Conservation (phyloP, 2,113 vertebrate species). For the Toxotes chatareus region DNA sequence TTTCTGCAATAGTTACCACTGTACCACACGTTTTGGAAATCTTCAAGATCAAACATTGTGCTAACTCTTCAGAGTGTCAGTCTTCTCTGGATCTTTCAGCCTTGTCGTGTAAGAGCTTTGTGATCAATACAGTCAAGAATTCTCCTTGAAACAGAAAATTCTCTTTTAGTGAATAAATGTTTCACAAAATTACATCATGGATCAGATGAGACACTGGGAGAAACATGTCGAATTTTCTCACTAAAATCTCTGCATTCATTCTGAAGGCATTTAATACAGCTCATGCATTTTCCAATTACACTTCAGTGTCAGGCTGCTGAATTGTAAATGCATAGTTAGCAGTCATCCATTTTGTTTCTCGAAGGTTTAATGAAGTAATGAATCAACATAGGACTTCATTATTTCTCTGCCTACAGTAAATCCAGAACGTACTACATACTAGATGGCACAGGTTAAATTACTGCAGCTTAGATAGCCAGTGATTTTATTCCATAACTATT, state of each 20-base stretch:
- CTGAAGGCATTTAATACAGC: slow-evolving; percentile 20
- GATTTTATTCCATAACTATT: slow-evolving; percentile 32
- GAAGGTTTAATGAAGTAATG: slow-evolving; percentile 53
- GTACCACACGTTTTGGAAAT: slow-evolving; percentile 48
- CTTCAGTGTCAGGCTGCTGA: slow-evolving; percentile 14
- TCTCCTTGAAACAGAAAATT: slow-evolving; percentile 69
- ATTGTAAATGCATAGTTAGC: slow-evolving; percentile 51
- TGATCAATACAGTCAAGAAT: slow-evolving; percentile 70
- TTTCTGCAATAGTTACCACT: slow-evolving; percentile 26
- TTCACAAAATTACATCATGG: slow-evolving; percentile 75
- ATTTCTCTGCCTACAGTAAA: slow-evolving; percentile 40
- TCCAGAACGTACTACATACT: background rate
- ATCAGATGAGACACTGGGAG: slow-evolving; percentile 33
- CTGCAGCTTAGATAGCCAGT: slow-evolving; percentile 41
- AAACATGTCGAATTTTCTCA: slow-evolving; percentile 17
- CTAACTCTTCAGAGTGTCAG: slow-evolving; percentile 55
- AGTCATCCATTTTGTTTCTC: slow-evolving; percentile 49
- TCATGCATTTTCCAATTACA: slow-evolving; percentile 54
- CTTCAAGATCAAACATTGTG: slow-evolving; percentile 52
- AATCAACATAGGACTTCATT: slow-evolving; percentile 52
- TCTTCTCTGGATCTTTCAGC: slow-evolving; percentile 48
- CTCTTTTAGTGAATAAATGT: slow-evolving; percentile 53
- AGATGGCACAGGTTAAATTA: slow-evolving; percentile 53
- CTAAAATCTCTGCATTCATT: slow-evolving; percentile 42
- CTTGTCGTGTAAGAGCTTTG: slow-evolving; percentile 58